Evolutionary conservation across 2,888 invertebrate genomes (phyloP).

Genomic region (Caenorhabditis sp.): DNA sequence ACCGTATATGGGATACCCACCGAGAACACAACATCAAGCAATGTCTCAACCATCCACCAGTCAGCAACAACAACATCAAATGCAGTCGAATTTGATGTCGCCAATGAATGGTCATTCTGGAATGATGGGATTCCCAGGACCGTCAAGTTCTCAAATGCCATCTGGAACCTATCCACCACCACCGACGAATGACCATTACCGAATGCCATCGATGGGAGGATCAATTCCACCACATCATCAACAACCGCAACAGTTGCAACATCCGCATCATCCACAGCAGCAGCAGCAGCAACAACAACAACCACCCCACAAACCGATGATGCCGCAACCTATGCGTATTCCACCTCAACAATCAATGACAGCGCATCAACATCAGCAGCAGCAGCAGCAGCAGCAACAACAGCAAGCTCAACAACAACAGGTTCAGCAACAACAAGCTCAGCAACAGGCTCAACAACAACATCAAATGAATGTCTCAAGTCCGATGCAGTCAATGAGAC

Average conservation of each 20-base stretch:
- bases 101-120: neutral
- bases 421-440: neutral
- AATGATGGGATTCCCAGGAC: neutral
- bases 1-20: neutral
- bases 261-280: neutral
- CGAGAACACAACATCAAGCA: neutral
- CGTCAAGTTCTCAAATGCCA: neutral
- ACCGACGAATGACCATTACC: neutral
- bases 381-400: neutral
- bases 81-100: neutral
- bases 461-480: neutral
- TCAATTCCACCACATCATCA: neutral
- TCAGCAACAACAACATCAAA: neutral
- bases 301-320: too few species aligned
- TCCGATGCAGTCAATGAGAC: neutral
- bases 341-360: neutral
- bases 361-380: neutral
- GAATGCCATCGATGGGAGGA: neutral
- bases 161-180: neutral
- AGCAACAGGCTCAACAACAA: neutral
- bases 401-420: neutral
- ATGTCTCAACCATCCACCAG: neutral
- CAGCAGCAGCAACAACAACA: neutral
- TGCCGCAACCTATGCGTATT: slow-evolving; percentile 1
- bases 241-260: neutral